A percentile compares a stretch with the other conserved stretches of the same genome.
phyloP scores from a whole-genome alignment of 2,113 vertebrate species.

The Eurystomus gularis region DNA sequence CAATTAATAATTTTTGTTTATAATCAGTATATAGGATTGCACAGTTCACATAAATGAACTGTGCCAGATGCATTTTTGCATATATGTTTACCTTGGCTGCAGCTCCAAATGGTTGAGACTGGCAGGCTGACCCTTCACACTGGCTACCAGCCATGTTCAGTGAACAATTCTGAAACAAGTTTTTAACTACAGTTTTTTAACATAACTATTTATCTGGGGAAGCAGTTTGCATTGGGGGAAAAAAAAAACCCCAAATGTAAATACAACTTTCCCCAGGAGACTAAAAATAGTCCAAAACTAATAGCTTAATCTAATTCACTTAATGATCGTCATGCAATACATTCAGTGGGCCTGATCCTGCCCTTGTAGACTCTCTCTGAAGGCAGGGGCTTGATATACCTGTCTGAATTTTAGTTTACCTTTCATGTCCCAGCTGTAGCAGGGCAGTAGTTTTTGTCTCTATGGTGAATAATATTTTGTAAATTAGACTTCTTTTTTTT shows the following conservation, averaged over 20 bases:
- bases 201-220: conserved; percentile 42
- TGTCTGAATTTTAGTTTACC: not conserved
- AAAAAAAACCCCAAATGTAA: not conserved
- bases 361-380: not conserved
- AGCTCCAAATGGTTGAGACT: not conserved
- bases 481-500: not conserved
- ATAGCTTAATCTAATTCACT: conserved; percentile 43
- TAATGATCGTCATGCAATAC: not conserved
- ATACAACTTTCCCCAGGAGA: conserved; percentile 31
- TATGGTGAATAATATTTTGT: conserved; percentile 42
- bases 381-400: not conserved
- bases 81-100: not conserved
- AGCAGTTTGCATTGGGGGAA: not conserved
- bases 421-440: not conserved
- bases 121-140: conserved; percentile 42
- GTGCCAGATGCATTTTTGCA: not conserved
- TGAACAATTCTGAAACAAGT: not conserved
- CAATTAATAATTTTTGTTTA: not conserved
- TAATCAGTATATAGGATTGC: not conserved
- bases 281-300: conserved; percentile 54
- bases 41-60: not conserved
- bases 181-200: conserved; percentile 43
- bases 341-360: not conserved
- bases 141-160: not conserved
- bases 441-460: not conserved